These are phyloP conservation scores for Cryptomyrus ogoouensis DNA, from an alignment of 2,113 vertebrate species.

Conservation along the genomic window DNA sequence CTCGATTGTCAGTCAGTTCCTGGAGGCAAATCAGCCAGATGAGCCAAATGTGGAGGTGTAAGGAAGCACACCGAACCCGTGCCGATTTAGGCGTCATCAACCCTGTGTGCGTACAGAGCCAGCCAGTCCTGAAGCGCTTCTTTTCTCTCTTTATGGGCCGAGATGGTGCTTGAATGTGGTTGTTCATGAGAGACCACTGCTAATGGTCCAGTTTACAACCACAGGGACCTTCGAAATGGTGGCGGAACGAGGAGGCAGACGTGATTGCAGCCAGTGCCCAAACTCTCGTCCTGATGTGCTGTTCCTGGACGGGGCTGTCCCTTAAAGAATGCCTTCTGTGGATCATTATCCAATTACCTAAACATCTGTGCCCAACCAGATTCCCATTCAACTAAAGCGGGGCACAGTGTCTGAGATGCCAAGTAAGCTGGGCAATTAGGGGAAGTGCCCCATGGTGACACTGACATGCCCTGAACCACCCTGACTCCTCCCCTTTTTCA, in stretches of 20 bases:
- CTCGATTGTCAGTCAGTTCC: background rate
- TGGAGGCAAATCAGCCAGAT: background rate
- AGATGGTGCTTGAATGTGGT: background rate
- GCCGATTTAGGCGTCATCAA: background rate
- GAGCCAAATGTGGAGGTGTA: background rate
- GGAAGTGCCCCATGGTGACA: background rate
- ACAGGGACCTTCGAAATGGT: background rate
- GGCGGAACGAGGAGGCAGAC: background rate
- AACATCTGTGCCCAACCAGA: constrained; percentile 25
- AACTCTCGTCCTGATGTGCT: background rate
- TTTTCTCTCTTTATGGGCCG: background rate
- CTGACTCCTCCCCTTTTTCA: background rate
- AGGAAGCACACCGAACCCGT: background rate
- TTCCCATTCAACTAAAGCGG: constrained; percentile 22
- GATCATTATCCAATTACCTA: constrained; percentile 36
- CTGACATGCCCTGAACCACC: background rate
- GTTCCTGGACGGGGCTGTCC: constrained; percentile 19
- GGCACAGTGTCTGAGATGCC: background rate
- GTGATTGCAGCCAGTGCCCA: background rate
- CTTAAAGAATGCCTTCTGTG: constrained; percentile 24
- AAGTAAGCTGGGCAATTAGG: background rate
- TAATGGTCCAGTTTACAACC: constrained; percentile 29
- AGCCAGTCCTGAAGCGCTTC: background rate
- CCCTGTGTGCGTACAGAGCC: background rate
- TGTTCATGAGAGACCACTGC: background rate